Base-by-base conservation (phyloP, 2,797 vertebrate species). In the Rhodeus uyekii region DNA sequence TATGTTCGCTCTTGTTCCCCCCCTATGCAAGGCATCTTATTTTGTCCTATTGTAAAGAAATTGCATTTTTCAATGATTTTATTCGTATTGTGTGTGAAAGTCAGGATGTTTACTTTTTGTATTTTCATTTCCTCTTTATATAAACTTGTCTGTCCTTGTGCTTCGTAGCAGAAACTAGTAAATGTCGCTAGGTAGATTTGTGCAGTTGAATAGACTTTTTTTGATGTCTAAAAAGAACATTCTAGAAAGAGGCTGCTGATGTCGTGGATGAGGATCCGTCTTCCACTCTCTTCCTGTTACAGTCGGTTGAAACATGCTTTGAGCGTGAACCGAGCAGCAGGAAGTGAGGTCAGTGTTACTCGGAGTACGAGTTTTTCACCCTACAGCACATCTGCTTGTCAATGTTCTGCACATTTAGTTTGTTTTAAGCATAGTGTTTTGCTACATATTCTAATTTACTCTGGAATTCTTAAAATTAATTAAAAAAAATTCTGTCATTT, bases 31-130 rank as follows among this genome's bases (percentile, higher is more conserved):
- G 91, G 92, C 92, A 88, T 91, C 92, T 91, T 93, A 91, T 95
- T 94, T 85, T 86, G 85, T 91, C 96, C 95, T 96, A 94, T 95
- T 94, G 91, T 94, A 93, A 94, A 94, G 88, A 95, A 93, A 93
- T 86, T 88, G 85, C 92, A 92, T 94, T 90, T 92, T 91, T 89
- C 84, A n/a, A 87, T 88, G 87, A 85, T 93, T 89, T 91, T 90
- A 90, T 91, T 74, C 22, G 90, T 90, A 90, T 90, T 89, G 90
- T 89, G 91, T 91, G 91, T 92, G 92, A 93, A 94, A 93, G 93
- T 95, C 94, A 93, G 87, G 87, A 95, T 94, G 94, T 95, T 95
- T 95, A 94, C 93, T 93, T 95, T 94, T 94, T 86, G 73, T 87
- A 85, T 88, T 78, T 88, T 78, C 32, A 80, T 83, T 88, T 82